Evolutionary conservation across 1,140 invertebrate species (phyloP), one percentile per base, ranked within the genome.

Genomic region (Dinoponera quadriceps): DNA sequence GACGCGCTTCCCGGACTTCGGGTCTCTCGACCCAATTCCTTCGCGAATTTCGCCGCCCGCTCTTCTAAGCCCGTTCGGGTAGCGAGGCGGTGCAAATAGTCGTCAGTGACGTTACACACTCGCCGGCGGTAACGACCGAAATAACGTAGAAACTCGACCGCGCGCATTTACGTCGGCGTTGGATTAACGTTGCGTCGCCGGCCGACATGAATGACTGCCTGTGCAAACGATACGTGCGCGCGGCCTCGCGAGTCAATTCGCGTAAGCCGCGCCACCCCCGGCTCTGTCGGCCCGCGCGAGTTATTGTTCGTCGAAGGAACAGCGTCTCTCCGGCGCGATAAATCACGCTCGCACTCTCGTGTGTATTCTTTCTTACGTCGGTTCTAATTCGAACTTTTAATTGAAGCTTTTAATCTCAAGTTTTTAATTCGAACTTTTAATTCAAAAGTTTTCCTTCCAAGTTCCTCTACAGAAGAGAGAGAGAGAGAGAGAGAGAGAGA

Each of bases 131-230:
- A 88, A 84, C 84, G 88, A 87, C 77, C 83, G 62, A 89, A 90
- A 89, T 90, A 90, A 90, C 89, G 82, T 72, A 71, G 66, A 86
- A 83, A 75, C 85, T 60, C 74, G 83, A 59, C 62, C 81, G 51
- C 33, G 59, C 29, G 29, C 75, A 63, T 84, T 83, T 72, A 62
- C 81, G 81, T 55, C 66, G n/a, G 20, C 27, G 20, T 20, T 66
- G 71, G 71, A 85, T 86, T 86, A 86, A 85, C 85, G 83, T 85
- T 57, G 44, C 68, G 29, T 44, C 60, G 44, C 22, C 84, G 62
- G 59, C 68, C 73, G 44, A 83, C 83, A 72, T 83, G 88, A 90
- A 90, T 90, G 89, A 89, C 88, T 81, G 87, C 74, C 85, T 82
- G 65, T 71, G 65, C 18, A 71, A 80, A 80, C 29, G 75, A 80